Percentiles rank a stretch among this genome's conserved stretches.
Conservation (phyloP, 2,888 invertebrate species). For the Polydrusus tereticollis region DNA sequence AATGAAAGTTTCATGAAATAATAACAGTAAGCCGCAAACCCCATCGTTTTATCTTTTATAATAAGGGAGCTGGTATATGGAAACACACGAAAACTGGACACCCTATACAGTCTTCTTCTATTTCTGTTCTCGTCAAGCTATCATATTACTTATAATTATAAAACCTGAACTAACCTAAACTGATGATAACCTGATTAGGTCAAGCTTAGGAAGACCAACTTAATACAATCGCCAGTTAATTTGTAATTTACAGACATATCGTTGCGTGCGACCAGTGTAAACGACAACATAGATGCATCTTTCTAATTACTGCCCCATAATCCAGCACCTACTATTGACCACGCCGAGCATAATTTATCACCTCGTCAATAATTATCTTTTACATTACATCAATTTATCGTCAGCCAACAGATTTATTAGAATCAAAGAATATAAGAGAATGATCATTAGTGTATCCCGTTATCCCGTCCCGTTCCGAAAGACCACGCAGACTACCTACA, state of each 20-base stretch:
- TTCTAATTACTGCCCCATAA: background rate
- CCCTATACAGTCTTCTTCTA: too few relatives aligned
- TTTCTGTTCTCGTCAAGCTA: too few relatives aligned
- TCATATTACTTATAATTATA: too few relatives aligned
- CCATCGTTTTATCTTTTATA: too few relatives aligned
- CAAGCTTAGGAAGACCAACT: too few relatives aligned
- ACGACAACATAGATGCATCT: background rate
- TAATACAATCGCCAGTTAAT: too few relatives aligned
- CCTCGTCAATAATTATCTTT: constrained; percentile 10
- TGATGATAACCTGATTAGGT: too few relatives aligned
- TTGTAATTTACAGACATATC: background rate
- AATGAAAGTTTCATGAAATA: too few relatives aligned
- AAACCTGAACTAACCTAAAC: too few relatives aligned
- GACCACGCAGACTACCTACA: background rate
- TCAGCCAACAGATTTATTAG: constrained; percentile 15
- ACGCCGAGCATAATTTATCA: constrained; percentile 4
- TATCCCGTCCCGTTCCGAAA: constrained; percentile 6
- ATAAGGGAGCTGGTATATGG: too few relatives aligned
- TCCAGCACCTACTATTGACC: constrained; percentile 6
- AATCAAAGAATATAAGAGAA: constrained; percentile 10
- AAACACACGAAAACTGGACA: too few relatives aligned
- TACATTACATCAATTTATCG: constrained; percentile 17
- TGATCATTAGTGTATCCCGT: constrained; percentile 7
- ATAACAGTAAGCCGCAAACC: too few relatives aligned
- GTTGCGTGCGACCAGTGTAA: background rate